phyloP scores from a whole-genome alignment of 2,888 invertebrate species.

The Philereme vetulata region DNA sequence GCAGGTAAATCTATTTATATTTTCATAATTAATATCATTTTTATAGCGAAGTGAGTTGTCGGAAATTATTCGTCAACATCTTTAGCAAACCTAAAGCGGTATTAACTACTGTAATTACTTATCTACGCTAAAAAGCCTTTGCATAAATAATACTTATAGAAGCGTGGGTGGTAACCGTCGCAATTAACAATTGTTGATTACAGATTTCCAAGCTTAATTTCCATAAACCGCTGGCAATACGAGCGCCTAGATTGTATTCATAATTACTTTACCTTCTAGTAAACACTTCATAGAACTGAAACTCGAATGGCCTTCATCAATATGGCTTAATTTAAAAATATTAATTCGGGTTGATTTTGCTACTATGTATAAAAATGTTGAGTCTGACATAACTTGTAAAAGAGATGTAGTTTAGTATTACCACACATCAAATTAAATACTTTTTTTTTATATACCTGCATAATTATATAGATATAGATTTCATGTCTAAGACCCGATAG shows the following conservation, averaged over 20 bases:
- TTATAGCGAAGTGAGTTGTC: background rate
- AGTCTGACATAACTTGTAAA: too few relatives aligned
- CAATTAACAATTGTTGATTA: conserved; percentile 64
- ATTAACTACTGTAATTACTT: conserved; percentile 9
- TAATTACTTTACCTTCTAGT: conserved; percentile 41
- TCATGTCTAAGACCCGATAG: conserved; percentile 32
- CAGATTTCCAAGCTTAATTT: conserved; percentile 57
- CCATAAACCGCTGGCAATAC: conserved; percentile 65
- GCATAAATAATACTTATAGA: conserved; percentile 36
- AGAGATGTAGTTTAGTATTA: too few relatives aligned
- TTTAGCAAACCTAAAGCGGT: conserved; percentile 10
- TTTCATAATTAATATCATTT: too few relatives aligned
- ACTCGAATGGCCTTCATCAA: conserved; percentile 5
- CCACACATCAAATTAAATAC: too few relatives aligned
- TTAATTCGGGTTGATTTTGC: too few relatives aligned
- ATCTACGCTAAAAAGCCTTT: conserved; percentile 20
- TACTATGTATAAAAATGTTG: too few relatives aligned
- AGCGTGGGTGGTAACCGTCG: conserved; percentile 59
- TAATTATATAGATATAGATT: too few relatives aligned
- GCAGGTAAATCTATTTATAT: too few relatives aligned
- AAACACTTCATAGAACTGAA: conserved; percentile 34
- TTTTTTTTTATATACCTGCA: too few relatives aligned
- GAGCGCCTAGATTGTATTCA: conserved; percentile 61
- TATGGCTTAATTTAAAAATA: too few relatives aligned
- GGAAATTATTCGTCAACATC: conserved; percentile 1